Percentiles rank a stretch among this genome's conserved stretches.
Conservation (phyloP, 1,140 invertebrate genomes). For the Eciton burchellii region DNA sequence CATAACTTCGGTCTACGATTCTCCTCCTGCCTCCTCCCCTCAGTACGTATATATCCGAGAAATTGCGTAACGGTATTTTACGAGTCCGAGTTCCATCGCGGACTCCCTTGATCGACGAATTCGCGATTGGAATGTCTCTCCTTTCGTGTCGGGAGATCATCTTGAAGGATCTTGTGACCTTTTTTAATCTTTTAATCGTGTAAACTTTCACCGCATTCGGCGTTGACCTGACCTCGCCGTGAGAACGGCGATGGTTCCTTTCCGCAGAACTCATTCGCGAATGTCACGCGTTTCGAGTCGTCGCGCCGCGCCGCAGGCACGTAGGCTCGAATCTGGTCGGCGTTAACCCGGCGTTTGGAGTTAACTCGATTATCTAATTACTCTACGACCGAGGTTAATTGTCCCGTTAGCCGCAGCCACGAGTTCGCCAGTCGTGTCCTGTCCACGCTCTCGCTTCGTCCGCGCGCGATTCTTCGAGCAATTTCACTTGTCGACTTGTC, state of each 20-base stretch:
- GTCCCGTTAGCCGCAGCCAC: conserved; percentile 76
- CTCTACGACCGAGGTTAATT: conserved; percentile 81
- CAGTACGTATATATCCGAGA: conserved; percentile 11
- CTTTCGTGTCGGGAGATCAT: neutral
- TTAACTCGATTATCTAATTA: conserved; percentile 84
- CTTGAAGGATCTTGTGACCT: neutral
- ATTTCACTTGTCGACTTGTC: neutral
- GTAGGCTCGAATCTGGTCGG: conserved; percentile 72
- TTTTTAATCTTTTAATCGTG: neutral
- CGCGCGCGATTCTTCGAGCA: conserved; percentile 20
- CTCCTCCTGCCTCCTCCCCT: neutral
- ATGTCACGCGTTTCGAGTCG: conserved; percentile 49
- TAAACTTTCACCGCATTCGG: neutral
- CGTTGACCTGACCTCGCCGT: neutral
- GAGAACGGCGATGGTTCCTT: neutral
- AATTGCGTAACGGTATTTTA: conserved; percentile 25
- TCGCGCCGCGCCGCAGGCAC: conserved; percentile 30
- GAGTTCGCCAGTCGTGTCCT: conserved; percentile 31
- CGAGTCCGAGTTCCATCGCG: neutral
- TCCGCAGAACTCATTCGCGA: neutral
- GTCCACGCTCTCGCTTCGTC: conserved; percentile 3
- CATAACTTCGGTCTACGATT: neutral
- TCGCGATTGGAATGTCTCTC: neutral
- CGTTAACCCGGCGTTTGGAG: conserved; percentile 79
- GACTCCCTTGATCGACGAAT: neutral